Base-by-base conservation (phyloP, 2,797 vertebrate genomes). In the Falco naumanni region DNA sequence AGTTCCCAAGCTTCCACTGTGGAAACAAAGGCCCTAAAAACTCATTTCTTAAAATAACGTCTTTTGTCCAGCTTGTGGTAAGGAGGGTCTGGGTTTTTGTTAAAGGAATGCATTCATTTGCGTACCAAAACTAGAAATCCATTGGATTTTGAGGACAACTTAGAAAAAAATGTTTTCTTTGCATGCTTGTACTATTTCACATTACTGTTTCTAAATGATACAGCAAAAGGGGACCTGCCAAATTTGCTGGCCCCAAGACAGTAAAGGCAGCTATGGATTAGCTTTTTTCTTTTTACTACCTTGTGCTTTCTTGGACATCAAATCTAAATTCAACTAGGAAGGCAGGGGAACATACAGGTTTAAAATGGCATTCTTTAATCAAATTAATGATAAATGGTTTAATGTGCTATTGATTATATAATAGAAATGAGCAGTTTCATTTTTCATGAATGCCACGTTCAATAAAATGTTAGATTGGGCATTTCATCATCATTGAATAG, bases 381-480 rank as follows among this genome's bases (percentile, higher is more conserved):
- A 95, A 94, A 96, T 92, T 96, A 97, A 96, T 96, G 97, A 97
- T 96, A 97, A 97, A 98, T 83, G 93, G 91, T 93, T 98, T 97
- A 96, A 96, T 93, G 81, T 91, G 81, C 89, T 98, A 98, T 98
- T 96, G 97, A 98, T 98, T 98, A 98, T 95, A 60, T 91, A 96
- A 97, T 85, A 96, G 95, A 97, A 97, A 97, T 1, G 19, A 97
- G 96, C 92, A 95, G 84, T 89, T 97, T 96, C 95, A 95, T 98
- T 97, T 97, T 97, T 98, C 97, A 97, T 95, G 97, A 97, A 97
- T 96, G 97, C 74, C 93, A 96, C 8, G 92, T 97, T 98, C 97
- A 95, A 95, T 98, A 96, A 97, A 97, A 97, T 14, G 80, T 95
- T 95, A 97, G 97, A 97, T 94, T 91, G 95, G 93, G 94, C 89